Conservation (phyloP, 1,140 invertebrate genomes). For the Vollenhovia emeryi region DNA sequence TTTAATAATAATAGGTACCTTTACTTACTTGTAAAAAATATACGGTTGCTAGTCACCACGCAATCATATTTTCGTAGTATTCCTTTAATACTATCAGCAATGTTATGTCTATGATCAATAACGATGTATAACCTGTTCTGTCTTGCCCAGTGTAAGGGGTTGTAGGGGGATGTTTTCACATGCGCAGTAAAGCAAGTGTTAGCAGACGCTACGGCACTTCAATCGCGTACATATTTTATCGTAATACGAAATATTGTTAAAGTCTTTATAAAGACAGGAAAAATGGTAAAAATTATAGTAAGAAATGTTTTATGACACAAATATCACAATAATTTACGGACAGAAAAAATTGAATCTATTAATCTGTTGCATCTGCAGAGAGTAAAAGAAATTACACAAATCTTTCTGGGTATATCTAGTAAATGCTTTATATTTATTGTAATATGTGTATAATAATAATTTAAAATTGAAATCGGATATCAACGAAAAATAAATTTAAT, state of each 20-base stretch:
- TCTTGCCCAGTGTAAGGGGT: background rate
- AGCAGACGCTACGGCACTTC: background rate
- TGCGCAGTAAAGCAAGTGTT: background rate
- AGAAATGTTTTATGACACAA: background rate
- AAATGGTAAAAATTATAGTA: background rate
- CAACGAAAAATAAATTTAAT: background rate
- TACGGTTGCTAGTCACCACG: background rate
- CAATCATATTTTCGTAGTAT: background rate
- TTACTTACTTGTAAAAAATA: background rate
- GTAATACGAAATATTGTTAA: background rate
- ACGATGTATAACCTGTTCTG: background rate
- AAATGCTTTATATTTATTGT: too few species aligned
- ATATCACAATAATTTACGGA: background rate
- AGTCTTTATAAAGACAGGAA: background rate
- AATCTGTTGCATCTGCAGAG: background rate
- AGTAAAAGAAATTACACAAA: too few species aligned
- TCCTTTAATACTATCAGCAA: background rate
- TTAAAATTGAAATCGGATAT: background rate
- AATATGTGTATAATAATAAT: too few species aligned
- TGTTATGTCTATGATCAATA: slow-evolving; percentile 7
- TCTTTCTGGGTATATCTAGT: too few species aligned
- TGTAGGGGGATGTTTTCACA: background rate
- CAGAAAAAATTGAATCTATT: background rate
- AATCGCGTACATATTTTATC: background rate
- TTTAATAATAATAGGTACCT: background rate